Evolutionary conservation across 2,113 vertebrate species (phyloP).

Genomic region (Sylvietta virens): DNA sequence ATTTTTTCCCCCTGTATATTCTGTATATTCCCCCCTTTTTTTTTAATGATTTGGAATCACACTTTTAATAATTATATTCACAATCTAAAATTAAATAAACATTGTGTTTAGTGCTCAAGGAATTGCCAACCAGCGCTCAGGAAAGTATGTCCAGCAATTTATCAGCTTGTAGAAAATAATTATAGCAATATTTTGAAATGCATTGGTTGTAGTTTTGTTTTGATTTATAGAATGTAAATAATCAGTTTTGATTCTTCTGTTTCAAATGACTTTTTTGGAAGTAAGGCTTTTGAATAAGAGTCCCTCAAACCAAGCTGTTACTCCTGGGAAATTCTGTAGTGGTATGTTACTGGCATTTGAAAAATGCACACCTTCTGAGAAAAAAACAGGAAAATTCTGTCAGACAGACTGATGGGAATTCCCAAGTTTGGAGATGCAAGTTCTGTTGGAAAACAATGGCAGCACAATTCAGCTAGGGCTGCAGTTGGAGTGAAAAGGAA

Average conservation of each 20-base stretch:
- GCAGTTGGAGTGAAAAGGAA: conserved; percentile 40
- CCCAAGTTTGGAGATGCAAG: conserved; percentile 70
- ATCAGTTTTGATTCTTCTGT: conserved; percentile 51
- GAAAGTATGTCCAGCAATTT: conserved; percentile 56
- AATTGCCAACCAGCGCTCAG: conserved; percentile 29
- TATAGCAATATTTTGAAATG: conserved; percentile 55
- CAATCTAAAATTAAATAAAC: conserved; percentile 17
- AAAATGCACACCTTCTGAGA: conserved; percentile 78
- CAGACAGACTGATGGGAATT: conserved; percentile 83
- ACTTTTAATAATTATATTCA: conserved; percentile 24
- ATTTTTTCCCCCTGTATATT: accelerated
- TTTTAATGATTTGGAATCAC: neutral
- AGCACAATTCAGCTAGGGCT: conserved; percentile 45
- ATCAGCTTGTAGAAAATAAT: conserved; percentile 31
- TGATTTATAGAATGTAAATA: conserved; percentile 53
- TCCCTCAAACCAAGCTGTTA: conserved; percentile 71
- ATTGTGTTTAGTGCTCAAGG: conserved; percentile 38
- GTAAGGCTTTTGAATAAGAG: conserved; percentile 50
- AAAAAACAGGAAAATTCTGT: conserved; percentile 84
- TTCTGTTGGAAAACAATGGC: conserved; percentile 58
- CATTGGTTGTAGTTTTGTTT: conserved; percentile 42
- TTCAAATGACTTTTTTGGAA: conserved; percentile 56
- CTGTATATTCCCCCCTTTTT: neutral
- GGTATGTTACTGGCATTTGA: conserved; percentile 78
- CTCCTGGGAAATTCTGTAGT: conserved; percentile 77